A percentile compares a stretch with the other conserved stretches of the same genome.
Conservation (phyloP, 92 coral and sea anemone genomes). For the Heteractis magnifica region DNA sequence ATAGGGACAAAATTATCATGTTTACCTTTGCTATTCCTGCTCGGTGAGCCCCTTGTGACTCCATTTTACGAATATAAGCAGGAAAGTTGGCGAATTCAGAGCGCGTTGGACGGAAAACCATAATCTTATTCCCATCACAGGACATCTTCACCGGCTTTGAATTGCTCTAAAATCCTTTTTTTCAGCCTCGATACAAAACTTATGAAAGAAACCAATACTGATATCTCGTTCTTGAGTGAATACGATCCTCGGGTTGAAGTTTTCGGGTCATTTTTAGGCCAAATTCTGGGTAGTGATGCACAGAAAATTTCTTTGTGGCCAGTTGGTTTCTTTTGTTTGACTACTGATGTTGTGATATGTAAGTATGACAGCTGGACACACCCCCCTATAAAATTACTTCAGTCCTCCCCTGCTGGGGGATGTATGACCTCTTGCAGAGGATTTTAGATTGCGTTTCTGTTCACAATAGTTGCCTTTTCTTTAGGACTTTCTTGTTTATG, state of each 20-base stretch:
- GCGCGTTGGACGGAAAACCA: constrained; percentile 94
- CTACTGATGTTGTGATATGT: constrained; percentile 33
- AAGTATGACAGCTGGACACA: constrained; percentile 37
- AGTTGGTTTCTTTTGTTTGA: constrained; percentile 19
- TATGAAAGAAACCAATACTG: constrained; percentile 26
- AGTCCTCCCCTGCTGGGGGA: constrained; percentile 5
- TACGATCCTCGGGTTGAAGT: neutral
- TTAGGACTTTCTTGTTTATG: neutral
- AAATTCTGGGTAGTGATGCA: constrained; percentile 2
- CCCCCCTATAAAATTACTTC: constrained; percentile 7
- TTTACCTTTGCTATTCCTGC: constrained; percentile 95
- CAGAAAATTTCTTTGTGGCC: constrained; percentile 16
- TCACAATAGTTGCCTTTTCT: neutral
- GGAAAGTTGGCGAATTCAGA: constrained; percentile 90
- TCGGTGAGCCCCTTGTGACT: constrained; percentile 87
- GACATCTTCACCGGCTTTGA: constrained; percentile 54
- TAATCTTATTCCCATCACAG: constrained; percentile 73
- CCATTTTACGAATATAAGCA: constrained; percentile 87
- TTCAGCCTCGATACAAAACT: neutral
- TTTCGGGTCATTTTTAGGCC: constrained; percentile 2
- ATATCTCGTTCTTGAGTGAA: neutral
- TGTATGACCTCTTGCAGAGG: neutral
- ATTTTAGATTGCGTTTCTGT: neutral
- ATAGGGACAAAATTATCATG: neutral
- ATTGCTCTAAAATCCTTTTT: neutral